Conservation (phyloP, 1,140 invertebrate genomes). For the Neodiprion virginianus region DNA sequence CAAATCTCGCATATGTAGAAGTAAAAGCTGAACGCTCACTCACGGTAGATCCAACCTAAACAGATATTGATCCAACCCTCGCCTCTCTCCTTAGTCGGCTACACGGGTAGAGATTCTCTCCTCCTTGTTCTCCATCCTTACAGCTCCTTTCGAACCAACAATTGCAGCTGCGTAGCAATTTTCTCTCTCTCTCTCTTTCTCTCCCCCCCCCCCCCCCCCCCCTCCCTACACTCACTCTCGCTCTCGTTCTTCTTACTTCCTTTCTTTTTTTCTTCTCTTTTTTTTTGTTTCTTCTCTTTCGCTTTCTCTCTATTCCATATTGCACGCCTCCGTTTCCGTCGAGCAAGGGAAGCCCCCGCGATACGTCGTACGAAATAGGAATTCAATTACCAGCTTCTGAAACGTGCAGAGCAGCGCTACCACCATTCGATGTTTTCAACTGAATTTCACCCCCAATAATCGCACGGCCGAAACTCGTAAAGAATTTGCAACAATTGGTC, state of each 20-base stretch:
- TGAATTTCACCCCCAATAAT: no score
- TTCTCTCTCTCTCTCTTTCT: conserved; percentile 29
- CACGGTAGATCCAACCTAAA: conserved; percentile 34
- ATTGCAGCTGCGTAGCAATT: not conserved
- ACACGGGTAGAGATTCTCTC: not conserved
- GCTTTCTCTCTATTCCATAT: no score
- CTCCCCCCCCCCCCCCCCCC: conserved; percentile 10
- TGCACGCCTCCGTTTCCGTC: not conserved
- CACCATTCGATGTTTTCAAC: no score
- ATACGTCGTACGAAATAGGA: no score
- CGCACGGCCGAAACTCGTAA: no score
- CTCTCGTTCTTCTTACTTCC: no score
- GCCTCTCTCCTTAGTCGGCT: not conserved
- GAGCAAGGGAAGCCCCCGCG: not conserved
- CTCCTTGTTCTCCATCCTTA: not conserved
- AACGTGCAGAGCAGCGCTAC: no score
- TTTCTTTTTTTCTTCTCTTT: conserved; percentile 13
- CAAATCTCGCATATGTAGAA: conserved; percentile 14
- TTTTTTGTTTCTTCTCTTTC: no score
- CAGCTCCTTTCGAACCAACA: not conserved
- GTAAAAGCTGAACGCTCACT: conserved; percentile 20
- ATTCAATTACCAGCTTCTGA: no score
- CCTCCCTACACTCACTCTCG: not conserved
- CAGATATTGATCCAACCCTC: conserved; percentile 38
- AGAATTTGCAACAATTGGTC: no score